Evolutionary conservation across 1,140 invertebrate genomes (phyloP), one percentile per base, ranked within the genome.

Genomic region (Neodiprion virginianus): DNA sequence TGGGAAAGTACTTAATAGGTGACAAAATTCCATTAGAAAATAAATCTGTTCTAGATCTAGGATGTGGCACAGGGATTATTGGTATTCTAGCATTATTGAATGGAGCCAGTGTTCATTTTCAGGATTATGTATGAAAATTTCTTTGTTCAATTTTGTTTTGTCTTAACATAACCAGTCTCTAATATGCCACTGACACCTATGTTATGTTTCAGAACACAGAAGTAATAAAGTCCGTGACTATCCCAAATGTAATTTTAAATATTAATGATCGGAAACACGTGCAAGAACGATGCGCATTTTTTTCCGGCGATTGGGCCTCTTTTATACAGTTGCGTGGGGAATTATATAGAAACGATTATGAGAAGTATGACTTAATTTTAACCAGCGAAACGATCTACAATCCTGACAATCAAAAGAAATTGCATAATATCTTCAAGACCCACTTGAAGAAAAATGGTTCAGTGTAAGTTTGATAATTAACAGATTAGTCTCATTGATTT

Each of bases 311-410:
- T 84, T 97, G 96, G 96, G 79, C 83, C 23, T 91, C 91, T 28
- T 94, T 96, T 79, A 77, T 86, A 21, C 81, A 90, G 28, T 82
- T 91, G 66, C 83, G 90, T 23, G 74, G 80, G 67, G 74, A 78
- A 66, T 74, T 80, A 48, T 75, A 79, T 49, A 48, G 69, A 9
- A 68, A 75, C 66, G 82, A 91, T 65, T 74, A 81, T 40, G 79
- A 89, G 75, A 91, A 92, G 80, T 98, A 93, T 89, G 96, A 98
- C 85, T 82, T 93, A 23, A 97, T 98, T 80, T 88, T 98, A 2
- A 96, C 95, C 8, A 95, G 95, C 67, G 97, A 98, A 89, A 98
- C 96, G 1, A 97, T 97, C 81, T 98, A 98, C 81, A 97, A 96
- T 90, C 83, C 91, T 61, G 88, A 91, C 1, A 95, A 95, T 88